Evolutionary conservation across 35 echinoderm and acorn worm species (phyloP).

Genomic region (Heliocidaris tuberculata): DNA sequence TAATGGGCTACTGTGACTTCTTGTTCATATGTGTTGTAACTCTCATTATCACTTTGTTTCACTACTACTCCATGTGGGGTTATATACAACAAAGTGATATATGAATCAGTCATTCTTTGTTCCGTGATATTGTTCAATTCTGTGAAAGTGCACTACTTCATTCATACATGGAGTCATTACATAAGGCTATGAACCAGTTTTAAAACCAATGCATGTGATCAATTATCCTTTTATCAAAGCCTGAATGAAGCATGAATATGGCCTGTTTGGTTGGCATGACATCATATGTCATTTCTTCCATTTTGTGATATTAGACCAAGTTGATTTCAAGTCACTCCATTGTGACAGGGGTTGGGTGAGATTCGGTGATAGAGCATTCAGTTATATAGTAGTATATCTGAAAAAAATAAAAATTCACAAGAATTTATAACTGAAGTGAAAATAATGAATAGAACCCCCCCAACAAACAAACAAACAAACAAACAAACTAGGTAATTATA

Average conservation of each 20-base stretch:
- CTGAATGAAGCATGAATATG: conserved; percentile 1
- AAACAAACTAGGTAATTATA: too few species aligned
- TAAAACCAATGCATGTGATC: not conserved
- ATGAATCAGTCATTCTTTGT: not conserved
- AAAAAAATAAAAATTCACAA: too few species aligned
- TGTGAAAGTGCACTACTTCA: not conserved
- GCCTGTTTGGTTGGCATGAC: not conserved
- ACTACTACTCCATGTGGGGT: not conserved
- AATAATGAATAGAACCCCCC: too few species aligned
- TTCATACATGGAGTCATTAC: not conserved
- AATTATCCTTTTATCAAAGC: conserved; percentile 5
- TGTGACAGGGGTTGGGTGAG: not conserved
- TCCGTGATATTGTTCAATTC: not conserved
- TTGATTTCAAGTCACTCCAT: not conserved
- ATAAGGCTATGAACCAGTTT: not conserved
- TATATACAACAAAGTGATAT: not conserved
- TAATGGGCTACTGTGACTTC: not conserved
- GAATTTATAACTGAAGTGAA: too few species aligned
- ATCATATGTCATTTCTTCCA: not conserved
- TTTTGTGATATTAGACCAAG: not conserved
- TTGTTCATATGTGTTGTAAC: not conserved
- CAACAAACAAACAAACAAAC: too few species aligned
- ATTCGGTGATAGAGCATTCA: not conserved
- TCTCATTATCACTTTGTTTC: not conserved
- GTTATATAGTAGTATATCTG: too few species aligned